Conservation (phyloP, 92 coral and sea anemone species). For the Virgularia gustaviana region DNA sequence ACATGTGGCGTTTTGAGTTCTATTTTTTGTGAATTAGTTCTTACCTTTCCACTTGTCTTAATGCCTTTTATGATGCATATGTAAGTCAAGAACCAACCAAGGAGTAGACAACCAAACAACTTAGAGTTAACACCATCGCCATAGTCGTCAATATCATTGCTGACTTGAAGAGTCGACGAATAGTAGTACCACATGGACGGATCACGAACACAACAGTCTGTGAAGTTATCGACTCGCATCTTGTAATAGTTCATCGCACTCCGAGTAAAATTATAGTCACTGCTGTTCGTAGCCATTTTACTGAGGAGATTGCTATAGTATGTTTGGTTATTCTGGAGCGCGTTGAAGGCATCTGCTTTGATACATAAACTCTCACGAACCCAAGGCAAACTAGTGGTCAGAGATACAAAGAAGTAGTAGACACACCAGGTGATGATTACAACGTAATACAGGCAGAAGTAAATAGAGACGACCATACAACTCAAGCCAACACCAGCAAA, state of each 20-base stretch:
- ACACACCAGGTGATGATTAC: slow-evolving; percentile 23
- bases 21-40: too few species aligned
- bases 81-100: slow-evolving; percentile 93
- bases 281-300: slow-evolving; percentile 38
- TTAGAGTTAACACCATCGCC: slow-evolving; percentile 84
- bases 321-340: slow-evolving; percentile 9
- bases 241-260: slow-evolving; percentile 18
- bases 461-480: slow-evolving; percentile 23
- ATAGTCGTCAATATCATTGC: slow-evolving; percentile 65
- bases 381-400: slow-evolving; percentile 15
- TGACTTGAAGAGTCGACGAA: slow-evolving; percentile 80
- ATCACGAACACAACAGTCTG: slow-evolving; percentile 93
- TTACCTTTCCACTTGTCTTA: slow-evolving; percentile 95
- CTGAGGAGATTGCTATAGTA: slow-evolving; percentile 4
- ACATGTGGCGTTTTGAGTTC: too few species aligned
- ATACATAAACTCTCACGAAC: slow-evolving; percentile 53
- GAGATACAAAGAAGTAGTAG: slow-evolving; percentile 16
- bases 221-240: slow-evolving; percentile 35
- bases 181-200: slow-evolving; percentile 91
- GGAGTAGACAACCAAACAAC: slow-evolving; percentile 78
- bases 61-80: slow-evolving; percentile 95
- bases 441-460: slow-evolving; percentile 18
- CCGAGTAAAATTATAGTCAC: slow-evolving; percentile 5
- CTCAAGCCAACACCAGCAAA: slow-evolving; percentile 12
- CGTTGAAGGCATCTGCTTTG: slow-evolving; percentile 41